Conservation (phyloP, 2,888 invertebrate genomes). For the Troglohyphantes excavatus region DNA sequence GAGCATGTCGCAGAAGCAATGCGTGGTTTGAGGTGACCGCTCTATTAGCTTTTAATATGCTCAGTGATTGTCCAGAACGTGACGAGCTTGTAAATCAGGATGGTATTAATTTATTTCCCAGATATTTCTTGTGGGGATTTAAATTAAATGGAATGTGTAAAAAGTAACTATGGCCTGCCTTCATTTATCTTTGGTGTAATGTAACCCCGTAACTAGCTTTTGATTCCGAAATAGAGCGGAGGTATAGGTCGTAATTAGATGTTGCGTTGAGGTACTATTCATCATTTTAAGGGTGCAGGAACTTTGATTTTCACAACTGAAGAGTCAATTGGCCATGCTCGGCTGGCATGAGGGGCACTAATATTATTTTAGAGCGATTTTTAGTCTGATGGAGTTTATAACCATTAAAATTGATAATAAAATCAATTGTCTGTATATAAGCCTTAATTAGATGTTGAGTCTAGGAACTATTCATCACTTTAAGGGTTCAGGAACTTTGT, state of each 20-base stretch:
- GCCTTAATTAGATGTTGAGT: not conserved
- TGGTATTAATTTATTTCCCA: slow-evolving; percentile 33
- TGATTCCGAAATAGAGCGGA: slow-evolving; percentile 40
- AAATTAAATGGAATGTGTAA: slow-evolving; percentile 66
- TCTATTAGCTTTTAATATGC: slow-evolving; percentile 68
- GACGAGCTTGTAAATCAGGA: slow-evolving; percentile 18
- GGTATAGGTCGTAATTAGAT: slow-evolving; percentile 59
- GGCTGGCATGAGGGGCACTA: not conserved
- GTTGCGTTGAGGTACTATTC: slow-evolving; percentile 43
- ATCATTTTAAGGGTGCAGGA: slow-evolving; percentile 48
- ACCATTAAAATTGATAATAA: not conserved
- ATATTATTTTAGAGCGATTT: not conserved
- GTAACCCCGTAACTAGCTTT: slow-evolving; percentile 49
- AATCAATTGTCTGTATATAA: not conserved
- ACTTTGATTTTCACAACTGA: slow-evolving; percentile 20
- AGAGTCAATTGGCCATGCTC: not conserved
- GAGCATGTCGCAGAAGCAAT: slow-evolving; percentile 29
- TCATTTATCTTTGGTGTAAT: slow-evolving; percentile 52
- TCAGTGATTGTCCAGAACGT: slow-evolving; percentile 57
- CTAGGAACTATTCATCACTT: not conserved
- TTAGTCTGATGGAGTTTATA: not conserved
- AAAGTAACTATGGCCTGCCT: not conserved
- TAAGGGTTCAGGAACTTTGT: not conserved
- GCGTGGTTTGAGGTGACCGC: slow-evolving; percentile 52
- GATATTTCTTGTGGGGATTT: slow-evolving; percentile 35